Conservation (phyloP, 2,113 vertebrate genomes). For the Lepus timidus region DNA sequence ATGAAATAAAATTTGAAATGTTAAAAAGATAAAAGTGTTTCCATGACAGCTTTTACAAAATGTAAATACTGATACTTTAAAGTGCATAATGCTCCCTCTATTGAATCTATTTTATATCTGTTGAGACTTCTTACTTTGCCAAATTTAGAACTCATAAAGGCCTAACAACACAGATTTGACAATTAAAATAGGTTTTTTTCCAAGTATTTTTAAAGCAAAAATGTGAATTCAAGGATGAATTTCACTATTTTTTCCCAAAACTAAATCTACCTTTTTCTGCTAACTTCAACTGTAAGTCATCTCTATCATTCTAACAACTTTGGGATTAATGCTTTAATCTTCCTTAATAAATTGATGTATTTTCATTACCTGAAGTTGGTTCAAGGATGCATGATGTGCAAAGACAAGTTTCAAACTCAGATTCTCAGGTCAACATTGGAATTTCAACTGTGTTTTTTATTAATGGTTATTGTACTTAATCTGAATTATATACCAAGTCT, state of each 20-base stretch:
- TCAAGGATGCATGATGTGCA: not conserved
- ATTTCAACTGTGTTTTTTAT: not conserved
- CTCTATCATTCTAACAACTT: not conserved
- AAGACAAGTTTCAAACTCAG: not conserved
- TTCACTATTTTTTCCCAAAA: constrained; percentile 17
- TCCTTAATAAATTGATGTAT: not conserved
- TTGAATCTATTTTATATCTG: not conserved
- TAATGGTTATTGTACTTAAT: not conserved
- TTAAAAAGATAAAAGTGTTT: not conserved
- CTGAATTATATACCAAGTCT: constrained; percentile 9
- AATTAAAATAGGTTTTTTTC: not conserved
- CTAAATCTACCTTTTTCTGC: not conserved
- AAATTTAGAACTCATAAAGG: constrained; percentile 12
- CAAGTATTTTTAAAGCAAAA: constrained; percentile 35
- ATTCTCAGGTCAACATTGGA: constrained; percentile 24
- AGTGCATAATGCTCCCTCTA: not conserved
- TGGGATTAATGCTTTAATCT: not conserved
- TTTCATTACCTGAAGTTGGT: constrained; percentile 10
- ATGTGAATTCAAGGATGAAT: constrained; percentile 27
- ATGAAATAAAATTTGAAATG: not conserved
- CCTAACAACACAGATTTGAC: constrained; percentile 8
- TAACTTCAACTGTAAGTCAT: constrained; percentile 13
- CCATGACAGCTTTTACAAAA: not conserved
- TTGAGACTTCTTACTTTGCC: not conserved
- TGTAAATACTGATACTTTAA: not conserved